Percentiles rank a stretch among this genome's conserved stretches.
These are phyloP conservation scores for Cantharis lateralis DNA, from an alignment of 2,888 invertebrate species.

Conservation along the genomic window DNA sequence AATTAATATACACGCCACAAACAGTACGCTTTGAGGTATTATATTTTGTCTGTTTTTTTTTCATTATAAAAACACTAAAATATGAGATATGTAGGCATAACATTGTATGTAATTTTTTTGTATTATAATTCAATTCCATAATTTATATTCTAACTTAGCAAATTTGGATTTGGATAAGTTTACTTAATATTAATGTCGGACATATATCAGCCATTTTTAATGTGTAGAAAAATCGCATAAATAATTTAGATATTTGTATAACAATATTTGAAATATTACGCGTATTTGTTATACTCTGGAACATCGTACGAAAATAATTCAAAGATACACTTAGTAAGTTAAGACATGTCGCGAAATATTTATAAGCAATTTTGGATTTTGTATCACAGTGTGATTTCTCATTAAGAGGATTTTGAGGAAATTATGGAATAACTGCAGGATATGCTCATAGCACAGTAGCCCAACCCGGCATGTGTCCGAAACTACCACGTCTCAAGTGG, in stretches of 20 bases:
- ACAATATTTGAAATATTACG: background rate
- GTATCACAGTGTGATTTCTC: constrained; percentile 39
- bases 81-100: constrained; percentile 5
- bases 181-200: background rate
- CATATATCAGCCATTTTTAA: background rate
- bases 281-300: background rate
- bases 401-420: constrained; percentile 36
- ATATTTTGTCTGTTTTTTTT: constrained; percentile 27
- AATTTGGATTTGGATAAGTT: background rate
- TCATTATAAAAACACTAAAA: constrained; percentile 5
- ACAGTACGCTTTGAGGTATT: constrained; percentile 32
- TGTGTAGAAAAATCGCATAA: background rate
- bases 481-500: constrained; percentile 29
- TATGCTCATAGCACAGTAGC: constrained; percentile 32
- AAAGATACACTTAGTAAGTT: background rate
- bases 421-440: constrained; percentile 39
- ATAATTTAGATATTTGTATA: background rate
- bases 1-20: constrained; percentile 39
- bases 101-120: constrained; percentile 2
- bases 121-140: background rate
- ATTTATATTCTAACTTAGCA: background rate
- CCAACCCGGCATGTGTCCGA: constrained; percentile 32
- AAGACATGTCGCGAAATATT: constrained; percentile 20
- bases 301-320: background rate
- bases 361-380: constrained; percentile 36